Base-by-base conservation (phyloP, 2,113 vertebrate species). In the Rattus rattus region DNA sequence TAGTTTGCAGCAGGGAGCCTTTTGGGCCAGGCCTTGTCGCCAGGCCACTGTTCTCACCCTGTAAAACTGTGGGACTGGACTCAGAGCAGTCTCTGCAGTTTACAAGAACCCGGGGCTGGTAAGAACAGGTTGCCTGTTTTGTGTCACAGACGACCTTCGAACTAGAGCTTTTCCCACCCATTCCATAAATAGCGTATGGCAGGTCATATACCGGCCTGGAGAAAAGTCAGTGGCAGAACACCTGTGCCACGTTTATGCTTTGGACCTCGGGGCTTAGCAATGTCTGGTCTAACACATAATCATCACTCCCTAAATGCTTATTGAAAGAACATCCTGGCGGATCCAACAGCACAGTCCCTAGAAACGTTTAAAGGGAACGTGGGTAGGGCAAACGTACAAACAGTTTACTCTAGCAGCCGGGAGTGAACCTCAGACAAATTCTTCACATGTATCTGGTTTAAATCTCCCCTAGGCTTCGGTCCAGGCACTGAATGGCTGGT, bases 401-500 rank as follows among this genome's bases (percentile, higher is more conserved):
- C 52, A 73, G 92, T 94, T 92, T 93, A 89, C 87, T 90, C 92
- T 43, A 95, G 47, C 84, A 88, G 59, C 43, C 0, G 0, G n/a
- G 80, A 52, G 61, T 65, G 92, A 96, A 86, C 85, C 72, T 95
- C 92, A 94, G 90, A 88, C 69, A 96, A 86, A 89, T 56, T 92
- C 52, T 79, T 97, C 91, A 96, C 67, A 20, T 36, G 43, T 89
- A 43, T 96, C 92, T 97, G 95, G 54, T 83, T 96, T 92, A 92
- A 94, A 94, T 97, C 91, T 96, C 87, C 14, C 69, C 76, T 75
- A 94, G 97, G 92, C 84, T 98, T 94, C 96, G 81, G 88, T 96
- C 88, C 96, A 97, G 93, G 92, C 54, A 49, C 97, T 88, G 98
- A 97, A 99, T 98, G 98, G 97, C 98, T 91, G 89, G 81, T 36